Evolutionary conservation across 2,888 invertebrate species (phyloP).

Genomic region (Rugalucina vietnamica): DNA sequence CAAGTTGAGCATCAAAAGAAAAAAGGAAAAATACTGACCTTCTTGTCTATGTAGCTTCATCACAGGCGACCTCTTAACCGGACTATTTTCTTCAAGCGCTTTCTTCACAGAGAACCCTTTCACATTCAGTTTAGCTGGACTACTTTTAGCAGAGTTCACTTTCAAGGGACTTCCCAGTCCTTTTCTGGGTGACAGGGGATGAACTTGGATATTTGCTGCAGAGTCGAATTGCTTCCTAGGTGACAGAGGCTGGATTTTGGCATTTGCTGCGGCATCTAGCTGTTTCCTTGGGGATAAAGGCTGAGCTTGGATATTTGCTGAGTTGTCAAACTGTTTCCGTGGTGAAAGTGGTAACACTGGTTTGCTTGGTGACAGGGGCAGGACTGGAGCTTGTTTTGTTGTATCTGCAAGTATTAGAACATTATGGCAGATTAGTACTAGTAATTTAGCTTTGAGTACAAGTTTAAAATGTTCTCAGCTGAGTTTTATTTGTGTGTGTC

Average conservation of each 20-base stretch:
- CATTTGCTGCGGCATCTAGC: neutral
- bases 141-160: conserved; percentile 13
- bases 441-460: too few species aligned
- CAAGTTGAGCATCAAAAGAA: too few species aligned
- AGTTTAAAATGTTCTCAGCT: too few species aligned
- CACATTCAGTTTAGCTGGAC: neutral
- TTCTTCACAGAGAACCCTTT: neutral
- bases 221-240: neutral
- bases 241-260: neutral
- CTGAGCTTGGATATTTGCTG: conserved; percentile 14
- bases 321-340: neutral
- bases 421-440: too few species aligned
- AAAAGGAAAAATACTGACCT: too few species aligned
- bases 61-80: conserved; percentile 6
- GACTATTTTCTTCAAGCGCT: conserved; percentile 15
- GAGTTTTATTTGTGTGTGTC: too few species aligned
- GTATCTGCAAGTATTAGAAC: too few species aligned
- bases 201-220: conserved; percentile 9
- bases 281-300: conserved; percentile 13
- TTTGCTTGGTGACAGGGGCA: neutral
- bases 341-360: neutral
- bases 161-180: conserved; percentile 20
- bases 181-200: conserved; percentile 18
- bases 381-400: too few species aligned
- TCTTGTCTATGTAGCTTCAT: conserved; percentile 44